Percentiles rank a stretch among this genome's conserved stretches.
Conservation (phyloP, 1,140 invertebrate species). For the Euschistus heros region DNA sequence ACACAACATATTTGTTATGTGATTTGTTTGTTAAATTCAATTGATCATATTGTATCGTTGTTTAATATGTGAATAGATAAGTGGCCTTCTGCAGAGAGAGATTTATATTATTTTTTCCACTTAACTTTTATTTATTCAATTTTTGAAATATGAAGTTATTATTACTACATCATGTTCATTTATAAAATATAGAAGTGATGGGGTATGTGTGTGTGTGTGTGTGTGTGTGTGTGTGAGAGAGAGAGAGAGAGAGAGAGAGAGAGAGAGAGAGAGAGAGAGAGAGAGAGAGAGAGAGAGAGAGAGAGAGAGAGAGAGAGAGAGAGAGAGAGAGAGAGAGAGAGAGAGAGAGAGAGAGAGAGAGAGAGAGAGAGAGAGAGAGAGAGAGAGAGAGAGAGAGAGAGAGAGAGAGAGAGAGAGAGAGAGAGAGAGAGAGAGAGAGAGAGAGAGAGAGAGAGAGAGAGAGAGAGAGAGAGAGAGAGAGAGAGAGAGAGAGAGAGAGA, state of each 20-base stretch:
- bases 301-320: background rate
- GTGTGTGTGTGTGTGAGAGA: slow-evolving; percentile 3
- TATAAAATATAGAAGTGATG: too few species aligned
- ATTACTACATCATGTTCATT: too few species aligned
- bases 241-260: background rate
- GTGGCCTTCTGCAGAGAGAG: too few species aligned
- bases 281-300: background rate
- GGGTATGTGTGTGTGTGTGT: slow-evolving; percentile 10
- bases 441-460: background rate
- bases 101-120: too few species aligned
- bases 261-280: background rate
- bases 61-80: too few species aligned
- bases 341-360: background rate
- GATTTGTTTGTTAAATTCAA: too few species aligned
- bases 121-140: too few species aligned
- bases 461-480: too few species aligned
- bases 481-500: too few species aligned
- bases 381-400: background rate
- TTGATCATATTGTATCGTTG: too few species aligned
- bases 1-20: too few species aligned
- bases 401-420: background rate
- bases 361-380: background rate
- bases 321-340: background rate
- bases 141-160: too few species aligned
- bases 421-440: background rate